Percentiles rank a stretch among this genome's conserved stretches.
These are phyloP conservation scores for Lates calcarifer DNA, from an alignment of 2,113 vertebrate species.

Conservation along the genomic window DNA sequence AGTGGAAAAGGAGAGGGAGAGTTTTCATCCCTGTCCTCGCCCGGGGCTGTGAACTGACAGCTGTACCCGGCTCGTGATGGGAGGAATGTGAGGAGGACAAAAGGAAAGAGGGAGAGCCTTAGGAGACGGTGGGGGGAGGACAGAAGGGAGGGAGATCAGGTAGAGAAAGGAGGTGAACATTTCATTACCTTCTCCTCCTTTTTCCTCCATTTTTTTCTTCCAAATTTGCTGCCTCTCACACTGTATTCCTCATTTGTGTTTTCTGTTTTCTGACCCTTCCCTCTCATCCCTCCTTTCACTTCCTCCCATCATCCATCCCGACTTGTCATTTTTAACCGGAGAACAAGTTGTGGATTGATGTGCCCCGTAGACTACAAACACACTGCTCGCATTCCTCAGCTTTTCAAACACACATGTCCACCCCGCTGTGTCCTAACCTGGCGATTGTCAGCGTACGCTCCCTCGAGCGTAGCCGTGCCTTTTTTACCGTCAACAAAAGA, in stretches of 20 bases:
- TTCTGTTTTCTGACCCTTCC: not conserved
- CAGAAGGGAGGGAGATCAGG: slow-evolving; percentile 15
- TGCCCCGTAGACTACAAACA: slow-evolving; percentile 54
- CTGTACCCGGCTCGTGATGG: slow-evolving; percentile 39
- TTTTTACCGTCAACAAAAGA: slow-evolving; percentile 69
- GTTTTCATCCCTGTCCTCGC: not conserved
- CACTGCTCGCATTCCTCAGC: slow-evolving; percentile 61
- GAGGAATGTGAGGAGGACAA: slow-evolving; percentile 65
- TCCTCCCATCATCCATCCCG: slow-evolving; percentile 4
- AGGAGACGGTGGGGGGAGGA: not conserved
- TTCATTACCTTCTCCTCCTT: not conserved
- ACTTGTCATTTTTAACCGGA: slow-evolving; percentile 21
- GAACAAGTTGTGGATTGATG: slow-evolving; percentile 53
- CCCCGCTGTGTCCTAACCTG: slow-evolving; percentile 52
- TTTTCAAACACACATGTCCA: slow-evolving; percentile 15
- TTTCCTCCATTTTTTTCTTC: not conserved
- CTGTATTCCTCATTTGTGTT: not conserved
- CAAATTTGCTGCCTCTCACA: not conserved
- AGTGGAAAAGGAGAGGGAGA: not conserved
- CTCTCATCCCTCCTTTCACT: not conserved
- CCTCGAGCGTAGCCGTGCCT: slow-evolving; percentile 18
- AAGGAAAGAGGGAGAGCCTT: slow-evolving; percentile 42
- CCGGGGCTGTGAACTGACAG: slow-evolving; percentile 37
- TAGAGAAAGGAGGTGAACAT: slow-evolving; percentile 19
- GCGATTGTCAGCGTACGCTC: slow-evolving; percentile 26